Evolutionary conservation across 1,140 invertebrate species (phyloP).

Genomic region (Nymphalis io): DNA sequence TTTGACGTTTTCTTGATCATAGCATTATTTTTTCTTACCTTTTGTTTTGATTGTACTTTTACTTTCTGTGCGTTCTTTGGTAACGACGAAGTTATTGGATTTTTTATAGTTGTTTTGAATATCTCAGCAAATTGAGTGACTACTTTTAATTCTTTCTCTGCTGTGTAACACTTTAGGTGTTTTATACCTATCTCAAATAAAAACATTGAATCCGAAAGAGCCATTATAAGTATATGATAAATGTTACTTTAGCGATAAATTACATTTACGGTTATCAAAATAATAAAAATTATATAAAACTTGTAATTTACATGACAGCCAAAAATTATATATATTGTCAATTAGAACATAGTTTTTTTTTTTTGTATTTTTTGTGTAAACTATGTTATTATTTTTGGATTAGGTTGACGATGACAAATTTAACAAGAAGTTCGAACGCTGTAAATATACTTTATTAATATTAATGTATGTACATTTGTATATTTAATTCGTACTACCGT

Average conservation of each 20-base stretch:
- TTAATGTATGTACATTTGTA: too few relatives aligned
- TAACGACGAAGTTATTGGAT: conserved; percentile 38
- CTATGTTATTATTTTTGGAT: not conserved
- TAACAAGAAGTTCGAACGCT: not conserved
- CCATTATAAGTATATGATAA: conserved; percentile 51
- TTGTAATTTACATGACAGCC: conserved; percentile 59
- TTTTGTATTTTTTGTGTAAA: conserved; percentile 19
- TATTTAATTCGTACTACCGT: too few relatives aligned
- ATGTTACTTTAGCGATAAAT: conserved; percentile 26
- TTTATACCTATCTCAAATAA: conserved; percentile 65
- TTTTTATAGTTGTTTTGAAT: conserved; percentile 55
- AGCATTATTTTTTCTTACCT: conserved; percentile 28
- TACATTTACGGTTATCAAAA: conserved; percentile 32
- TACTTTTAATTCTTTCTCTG: conserved; percentile 50
- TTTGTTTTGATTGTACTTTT: conserved; percentile 43
- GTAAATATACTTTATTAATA: too few relatives aligned
- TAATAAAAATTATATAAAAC: conserved; percentile 41
- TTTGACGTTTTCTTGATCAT: conserved; percentile 16
- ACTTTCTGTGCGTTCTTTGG: conserved; percentile 27
- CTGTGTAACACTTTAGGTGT: conserved; percentile 46
- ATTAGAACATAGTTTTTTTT: not conserved
- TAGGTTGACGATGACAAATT: not conserved
- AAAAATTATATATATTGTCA: conserved; percentile 38
- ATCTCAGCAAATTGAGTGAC: conserved; percentile 57
- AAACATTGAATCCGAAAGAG: conserved; percentile 68